Evolutionary conservation across 2,113 vertebrate genomes (phyloP), one percentile per base, ranked within the genome.

Genomic region (Colinus virginianus): DNA sequence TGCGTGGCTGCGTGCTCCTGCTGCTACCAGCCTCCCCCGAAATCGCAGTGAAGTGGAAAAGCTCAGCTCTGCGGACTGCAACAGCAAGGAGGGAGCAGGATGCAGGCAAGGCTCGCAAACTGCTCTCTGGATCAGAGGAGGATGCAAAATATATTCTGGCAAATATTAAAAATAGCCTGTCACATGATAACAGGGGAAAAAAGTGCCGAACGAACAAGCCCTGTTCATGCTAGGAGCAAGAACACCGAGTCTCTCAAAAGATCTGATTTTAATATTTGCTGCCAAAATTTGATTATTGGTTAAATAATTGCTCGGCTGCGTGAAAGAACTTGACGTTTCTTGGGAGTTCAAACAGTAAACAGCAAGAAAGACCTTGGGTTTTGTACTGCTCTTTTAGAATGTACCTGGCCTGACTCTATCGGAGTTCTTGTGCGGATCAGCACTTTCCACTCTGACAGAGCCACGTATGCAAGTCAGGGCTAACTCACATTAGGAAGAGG

Each of bases 121-220:
- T 67, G 85, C 80, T 61, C 21, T 46, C 84, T 46, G 90, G 25
- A 93, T 96, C 94, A 90, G 93, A 96, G 79, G 56, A 42, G 82
- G 81, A 96, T 81, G 84, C 34, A 5, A 19, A 87, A 93, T 92
- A 83, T 36, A 81, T 91, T 87, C 90, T 74, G 93, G 92, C 80
- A 71, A 89, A 93, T 86, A 94, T 89, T 94, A 97, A 95, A 97
- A 96, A 97, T 97, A 97, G 97, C 87, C 76, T 17, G 67, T 96
- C 94, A 83, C 76, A 32, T 92, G 92, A 63, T 76, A 75, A 76
- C 10, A 1, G 49, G 22, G 76, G 6, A 1, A 12, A 58, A 74
- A 96, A 95, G 56, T 92, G 93, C 96, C 95, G 93, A 97, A 69
- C 2, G 32, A 75, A 75, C 77, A 56, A 85, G 75, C 53, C 46